phyloP scores from a whole-genome alignment of 2,888 invertebrate species.

The Antheraea yamamai region DNA sequence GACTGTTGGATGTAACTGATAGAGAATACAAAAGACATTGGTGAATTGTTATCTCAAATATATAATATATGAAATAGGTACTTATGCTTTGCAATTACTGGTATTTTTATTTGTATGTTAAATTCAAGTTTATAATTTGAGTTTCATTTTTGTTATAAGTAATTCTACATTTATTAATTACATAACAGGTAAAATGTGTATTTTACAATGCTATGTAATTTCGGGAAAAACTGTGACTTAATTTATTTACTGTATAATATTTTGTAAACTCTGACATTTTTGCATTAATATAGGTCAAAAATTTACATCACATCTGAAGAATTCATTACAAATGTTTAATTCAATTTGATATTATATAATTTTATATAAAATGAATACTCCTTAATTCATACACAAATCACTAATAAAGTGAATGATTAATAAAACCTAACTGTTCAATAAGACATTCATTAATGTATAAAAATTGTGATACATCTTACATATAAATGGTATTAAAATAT shows the following conservation, averaged over 20 bases:
- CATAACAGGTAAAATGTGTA: neutral
- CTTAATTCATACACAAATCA: neutral
- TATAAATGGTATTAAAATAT: neutral
- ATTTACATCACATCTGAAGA: neutral
- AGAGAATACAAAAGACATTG: slow-evolving; percentile 43
- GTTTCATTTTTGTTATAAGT: neutral
- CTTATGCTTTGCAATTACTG: slow-evolving; percentile 24
- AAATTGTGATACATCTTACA: neutral
- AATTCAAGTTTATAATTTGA: slow-evolving; percentile 3
- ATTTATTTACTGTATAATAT: slow-evolving; percentile 2
- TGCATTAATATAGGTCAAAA: neutral
- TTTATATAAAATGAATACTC: neutral
- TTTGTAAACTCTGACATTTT: neutral
- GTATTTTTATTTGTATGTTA: slow-evolving; percentile 25
- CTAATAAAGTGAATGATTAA: neutral
- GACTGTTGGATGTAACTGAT: slow-evolving; percentile 50
- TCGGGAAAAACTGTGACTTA: neutral
- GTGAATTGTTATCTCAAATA: slow-evolving; percentile 44
- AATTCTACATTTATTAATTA: neutral
- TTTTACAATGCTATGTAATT: neutral
- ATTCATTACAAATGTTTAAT: neutral
- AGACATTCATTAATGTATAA: neutral
- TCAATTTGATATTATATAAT: neutral
- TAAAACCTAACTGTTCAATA: neutral
- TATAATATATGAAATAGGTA: slow-evolving; percentile 31